Evolutionary conservation across 2,113 vertebrate genomes (phyloP), one percentile per base, ranked within the genome.

Genomic region (Plecotus auritus): DNA sequence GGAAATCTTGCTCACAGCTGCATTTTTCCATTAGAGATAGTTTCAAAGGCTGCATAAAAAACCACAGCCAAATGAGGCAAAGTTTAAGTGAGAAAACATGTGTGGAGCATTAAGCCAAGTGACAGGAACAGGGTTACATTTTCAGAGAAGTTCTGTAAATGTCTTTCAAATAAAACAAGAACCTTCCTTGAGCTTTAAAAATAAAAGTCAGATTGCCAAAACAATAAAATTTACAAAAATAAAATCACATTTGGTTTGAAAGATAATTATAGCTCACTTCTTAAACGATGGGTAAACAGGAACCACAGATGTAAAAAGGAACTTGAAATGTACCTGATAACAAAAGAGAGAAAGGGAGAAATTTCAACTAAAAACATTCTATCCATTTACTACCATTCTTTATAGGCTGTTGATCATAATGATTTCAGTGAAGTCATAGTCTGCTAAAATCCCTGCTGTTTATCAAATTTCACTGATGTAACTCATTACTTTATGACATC

Each of bases 1-100:
- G 98, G 98, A 98, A 98, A 99, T 98, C 98, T 98, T 98, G 98
- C 98, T 98, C 98, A 98, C 98, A 99, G 98, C 98, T 99, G 99
- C 97, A 94, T 98, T 99, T 98, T 99, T 99, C 98, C 98, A 98
- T 99, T 98, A 99, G 98, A 98, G 98, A 99, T 97, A 97, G 97
- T 99, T 99, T 99, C 97, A 98, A 98, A 98, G 97, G 95, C 97
- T 97, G 93, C 97, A 98, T 98, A 26, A 93, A 86, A 66, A 47
- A 59, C 72, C 92, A 96, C 97, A 98, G 98, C 98, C 97, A 98
- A 98, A 98, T 98, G 98, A 98, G 98, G 98, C 98, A 97, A 98
- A 98, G 98, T 98, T 98, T 98, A 98, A 99, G 97, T 96, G 97
- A 97, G 98, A 98, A 99, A 98, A 98, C 97, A 98, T 98, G 97